Conservation (phyloP, 1,140 invertebrate genomes). For the Listronotus bonariensis region DNA sequence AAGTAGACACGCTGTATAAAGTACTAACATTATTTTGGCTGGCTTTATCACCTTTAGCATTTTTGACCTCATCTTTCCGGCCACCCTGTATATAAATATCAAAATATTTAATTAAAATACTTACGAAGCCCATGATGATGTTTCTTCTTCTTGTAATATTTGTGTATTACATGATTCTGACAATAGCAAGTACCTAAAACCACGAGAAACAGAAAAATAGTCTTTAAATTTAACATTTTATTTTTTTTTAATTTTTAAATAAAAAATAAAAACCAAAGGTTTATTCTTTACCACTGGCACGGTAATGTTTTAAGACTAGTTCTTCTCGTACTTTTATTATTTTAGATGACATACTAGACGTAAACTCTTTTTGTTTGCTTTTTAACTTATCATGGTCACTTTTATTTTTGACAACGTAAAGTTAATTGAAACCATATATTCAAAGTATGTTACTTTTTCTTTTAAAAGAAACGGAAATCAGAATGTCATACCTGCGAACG, state of each 20-base stretch:
- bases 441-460: constrained; percentile 11
- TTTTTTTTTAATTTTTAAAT: too few relatives aligned
- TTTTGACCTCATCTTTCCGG: too few relatives aligned
- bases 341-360: too few relatives aligned
- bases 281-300: too few relatives aligned
- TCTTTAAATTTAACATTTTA: neutral
- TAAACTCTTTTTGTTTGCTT: constrained; percentile 4
- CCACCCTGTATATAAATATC: too few relatives aligned
- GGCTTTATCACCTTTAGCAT: too few relatives aligned
- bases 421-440: constrained; percentile 3
- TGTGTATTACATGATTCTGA: constrained; percentile 6
- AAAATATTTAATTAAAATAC: constrained; percentile 12
- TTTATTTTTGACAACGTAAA: constrained; percentile 6
- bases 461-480: neutral
- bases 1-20: neutral
- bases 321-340: too few relatives aligned
- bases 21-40: too few relatives aligned
- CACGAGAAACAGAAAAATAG: constrained; percentile 9
- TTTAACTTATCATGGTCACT: constrained; percentile 12
- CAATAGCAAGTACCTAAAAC: constrained; percentile 23
- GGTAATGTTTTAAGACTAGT: too few relatives aligned
- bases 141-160: constrained; percentile 25
- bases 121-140: constrained; percentile 38
- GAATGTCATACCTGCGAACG: too few relatives aligned
- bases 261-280: too few relatives aligned